Evolutionary conservation across 2,113 vertebrate species (phyloP), one percentile per base, ranked within the genome.

Genomic region (Nannobrachium achirus): DNA sequence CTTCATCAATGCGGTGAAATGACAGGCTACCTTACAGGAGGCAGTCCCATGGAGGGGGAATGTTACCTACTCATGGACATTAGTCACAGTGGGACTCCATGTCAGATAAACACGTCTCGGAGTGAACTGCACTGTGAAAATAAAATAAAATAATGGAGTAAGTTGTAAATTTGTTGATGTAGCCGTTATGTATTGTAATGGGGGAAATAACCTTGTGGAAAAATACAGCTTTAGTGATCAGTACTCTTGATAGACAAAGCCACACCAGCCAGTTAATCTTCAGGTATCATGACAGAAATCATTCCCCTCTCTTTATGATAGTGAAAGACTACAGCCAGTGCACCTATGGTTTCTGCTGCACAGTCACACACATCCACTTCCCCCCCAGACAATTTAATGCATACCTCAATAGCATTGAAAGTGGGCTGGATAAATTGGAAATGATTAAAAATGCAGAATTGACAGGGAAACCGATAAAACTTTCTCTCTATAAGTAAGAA

Each of bases 381-480:
- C 82, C 71, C 78, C 70, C 76, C 71, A 83, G 79, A 78, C 81
- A 81, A 88, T 88, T 87, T 83, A 83, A 89, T 80, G 83, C 84
- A 81, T 72, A 74, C 83, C 77, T 80, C 79, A 71, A 78, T 78
- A 71, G 86, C 86, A 86, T 75, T 74, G 82, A 85, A 85, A 87
- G 83, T 83, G 81, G 86, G 86, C 72, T 81, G 87, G 88, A 86
- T 86, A 86, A 91, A 91, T 86, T 82, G 84, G 88, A 86, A 88
- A 88, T 87, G 83, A 92, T 92, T 91, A 89, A 91, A 91, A 91
- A 93, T 90, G 87, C 86, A 90, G 87, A 91, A 91, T 87, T 89
- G 86, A 91, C 87, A 87, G 90, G 88, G 89, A 89, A 91, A 85
- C 80, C 82, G 84, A 91, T 92, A 85, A 93, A 91, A 92, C 88